Percentiles rank a stretch among this genome's conserved stretches.
phyloP scores from a whole-genome alignment of 2,113 vertebrate genomes.

The Scalopus aquaticus region DNA sequence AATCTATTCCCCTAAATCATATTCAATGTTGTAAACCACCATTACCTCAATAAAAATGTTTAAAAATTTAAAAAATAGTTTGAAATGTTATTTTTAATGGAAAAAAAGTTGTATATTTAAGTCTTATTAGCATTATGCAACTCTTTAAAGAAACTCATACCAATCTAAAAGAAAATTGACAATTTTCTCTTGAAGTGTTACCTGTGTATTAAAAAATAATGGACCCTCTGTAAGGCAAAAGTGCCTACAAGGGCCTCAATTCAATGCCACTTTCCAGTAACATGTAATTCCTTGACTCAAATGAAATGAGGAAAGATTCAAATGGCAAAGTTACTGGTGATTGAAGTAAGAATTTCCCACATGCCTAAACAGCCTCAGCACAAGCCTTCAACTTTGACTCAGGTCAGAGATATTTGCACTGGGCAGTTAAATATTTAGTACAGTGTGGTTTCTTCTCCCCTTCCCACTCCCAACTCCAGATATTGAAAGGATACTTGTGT shows the following conservation, averaged over 20 bases:
- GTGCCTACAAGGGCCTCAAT: background rate
- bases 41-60: too few species aligned
- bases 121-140: background rate
- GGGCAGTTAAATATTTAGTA: background rate
- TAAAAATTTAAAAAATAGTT: too few species aligned
- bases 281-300: conserved; percentile 15
- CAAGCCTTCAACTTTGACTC: conserved; percentile 25
- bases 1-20: too few species aligned
- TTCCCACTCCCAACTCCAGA: background rate
- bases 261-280: conserved; percentile 13
- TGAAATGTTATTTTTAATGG: background rate
- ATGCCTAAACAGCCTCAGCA: background rate
- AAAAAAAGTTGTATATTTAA: background rate
- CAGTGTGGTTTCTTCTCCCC: conserved; percentile 9
- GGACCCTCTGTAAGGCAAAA: background rate
- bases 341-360: conserved; percentile 12
- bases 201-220: background rate
- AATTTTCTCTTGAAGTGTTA: conserved; percentile 17
- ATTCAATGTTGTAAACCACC: too few species aligned
- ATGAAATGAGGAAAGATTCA: conserved; percentile 41
- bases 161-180: background rate
- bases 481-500: conserved; percentile 23
- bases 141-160: conserved; percentile 35
- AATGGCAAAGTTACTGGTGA: conserved; percentile 32
- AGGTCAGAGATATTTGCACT: conserved; percentile 5